Evolutionary conservation across 1,140 invertebrate species (phyloP).

Genomic region (Bombyx mori): DNA sequence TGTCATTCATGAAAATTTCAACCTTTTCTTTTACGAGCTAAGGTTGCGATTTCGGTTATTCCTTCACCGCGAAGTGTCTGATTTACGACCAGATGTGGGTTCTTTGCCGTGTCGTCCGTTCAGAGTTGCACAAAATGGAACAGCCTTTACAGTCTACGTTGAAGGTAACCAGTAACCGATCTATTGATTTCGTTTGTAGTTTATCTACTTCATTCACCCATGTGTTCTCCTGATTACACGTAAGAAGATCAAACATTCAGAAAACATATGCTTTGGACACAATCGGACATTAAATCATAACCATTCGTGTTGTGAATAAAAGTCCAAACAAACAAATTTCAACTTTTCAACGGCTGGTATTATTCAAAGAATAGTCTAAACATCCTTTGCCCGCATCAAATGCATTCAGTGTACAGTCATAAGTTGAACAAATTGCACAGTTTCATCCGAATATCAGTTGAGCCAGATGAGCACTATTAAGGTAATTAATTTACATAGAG

Average conservation of each 20-base stretch:
- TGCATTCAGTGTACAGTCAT: constrained; percentile 29
- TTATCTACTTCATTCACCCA: too few species aligned
- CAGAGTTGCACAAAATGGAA: constrained; percentile 47
- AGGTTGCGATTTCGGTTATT: constrained; percentile 25
- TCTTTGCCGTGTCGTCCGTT: constrained; percentile 36
- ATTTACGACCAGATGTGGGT: constrained; percentile 53
- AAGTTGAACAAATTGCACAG: constrained; percentile 20
- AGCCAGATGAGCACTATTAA: not conserved
- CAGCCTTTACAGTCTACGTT: constrained; percentile 30
- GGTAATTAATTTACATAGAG: not conserved
- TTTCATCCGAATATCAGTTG: constrained; percentile 8
- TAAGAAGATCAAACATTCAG: too few species aligned
- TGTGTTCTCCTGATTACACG: too few species aligned
- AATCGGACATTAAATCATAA: too few species aligned
- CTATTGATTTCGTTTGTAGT: too few species aligned
- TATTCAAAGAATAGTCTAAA: constrained; percentile 48
- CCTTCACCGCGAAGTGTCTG: constrained; percentile 30
- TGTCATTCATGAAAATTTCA: constrained; percentile 20
- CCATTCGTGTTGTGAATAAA: constrained; percentile 9
- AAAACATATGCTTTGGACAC: too few species aligned
- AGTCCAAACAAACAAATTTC: constrained; percentile 20
- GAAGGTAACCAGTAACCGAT: too few species aligned
- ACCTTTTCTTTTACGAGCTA: constrained; percentile 27
- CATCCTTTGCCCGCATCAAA: constrained; percentile 32
- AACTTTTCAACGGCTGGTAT: constrained; percentile 26